Percentiles rank a stretch among this genome's conserved stretches.
Evolutionary conservation across 1,140 invertebrate genomes (phyloP).

Genomic region (Drosophila mayri): DNA sequence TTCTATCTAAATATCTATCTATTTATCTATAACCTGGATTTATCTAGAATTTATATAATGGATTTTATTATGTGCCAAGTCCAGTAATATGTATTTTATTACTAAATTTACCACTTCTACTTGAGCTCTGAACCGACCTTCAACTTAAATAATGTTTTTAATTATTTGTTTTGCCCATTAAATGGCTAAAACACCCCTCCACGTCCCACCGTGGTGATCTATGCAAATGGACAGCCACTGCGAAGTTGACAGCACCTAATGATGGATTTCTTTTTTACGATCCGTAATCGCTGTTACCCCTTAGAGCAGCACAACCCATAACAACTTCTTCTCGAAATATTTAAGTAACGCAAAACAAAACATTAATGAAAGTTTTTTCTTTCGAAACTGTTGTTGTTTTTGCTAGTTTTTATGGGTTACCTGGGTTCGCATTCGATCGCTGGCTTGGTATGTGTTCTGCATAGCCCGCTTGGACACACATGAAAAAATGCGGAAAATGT

Average conservation of each 20-base stretch:
- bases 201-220: constrained; percentile 50
- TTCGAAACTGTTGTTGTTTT: constrained; percentile 31
- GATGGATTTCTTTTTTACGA: constrained; percentile 80
- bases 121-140: constrained; percentile 1
- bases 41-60: neutral
- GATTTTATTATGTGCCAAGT: neutral
- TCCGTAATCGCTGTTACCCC: constrained; percentile 59
- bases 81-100: neutral
- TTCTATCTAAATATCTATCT: neutral
- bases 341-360: constrained; percentile 55
- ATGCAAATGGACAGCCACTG: constrained; percentile 22
- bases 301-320: constrained; percentile 41
- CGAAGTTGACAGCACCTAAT: constrained; percentile 54
- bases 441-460: constrained; percentile 62
- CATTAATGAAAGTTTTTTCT: constrained; percentile 73
- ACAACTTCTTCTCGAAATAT: constrained; percentile 60
- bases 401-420: constrained; percentile 19
- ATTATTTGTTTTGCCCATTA: neutral
- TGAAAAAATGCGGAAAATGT: constrained; percentile 81
- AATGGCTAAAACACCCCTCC: neutral
- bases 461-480: constrained; percentile 34
- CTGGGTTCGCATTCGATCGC: constrained; percentile 30
- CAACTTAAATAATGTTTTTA: neutral
- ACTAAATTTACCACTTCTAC: neutral
- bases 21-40: neutral